Evolutionary conservation across 2,888 invertebrate species (phyloP).

Genomic region (Lordiphosa fenestrarum): DNA sequence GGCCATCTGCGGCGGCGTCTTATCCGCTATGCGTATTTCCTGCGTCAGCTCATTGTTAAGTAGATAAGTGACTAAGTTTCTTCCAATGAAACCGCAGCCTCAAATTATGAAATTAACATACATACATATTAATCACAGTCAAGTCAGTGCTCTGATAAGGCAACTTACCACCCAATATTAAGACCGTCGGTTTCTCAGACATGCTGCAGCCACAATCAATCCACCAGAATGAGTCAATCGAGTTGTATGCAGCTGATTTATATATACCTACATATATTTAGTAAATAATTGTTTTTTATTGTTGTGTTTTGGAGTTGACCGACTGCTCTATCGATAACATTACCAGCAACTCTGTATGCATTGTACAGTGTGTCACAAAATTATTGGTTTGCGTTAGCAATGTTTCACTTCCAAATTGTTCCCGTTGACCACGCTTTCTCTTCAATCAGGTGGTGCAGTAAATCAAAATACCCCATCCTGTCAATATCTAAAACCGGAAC

Average conservation of each 20-base stretch:
- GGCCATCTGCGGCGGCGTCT: conserved; percentile 95
- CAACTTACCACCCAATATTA: conserved; percentile 79
- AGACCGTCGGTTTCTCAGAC: conserved; percentile 78
- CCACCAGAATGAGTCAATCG: conserved; percentile 33
- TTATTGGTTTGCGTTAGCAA: no score
- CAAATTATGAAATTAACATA: conserved; percentile 30
- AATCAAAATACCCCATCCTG: no score
- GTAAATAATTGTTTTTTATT: no score
- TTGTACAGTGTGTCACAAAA: no score
- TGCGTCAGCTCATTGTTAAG: conserved; percentile 88
- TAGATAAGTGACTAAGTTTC: conserved; percentile 91
- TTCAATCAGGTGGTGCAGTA: no score
- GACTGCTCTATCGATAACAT: no score
- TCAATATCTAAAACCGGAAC: no score
- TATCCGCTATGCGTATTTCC: conserved; percentile 91
- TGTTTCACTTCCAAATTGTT: no score
- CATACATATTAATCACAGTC: conserved; percentile 21
- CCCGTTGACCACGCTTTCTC: no score
- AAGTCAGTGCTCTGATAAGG: conserved; percentile 17
- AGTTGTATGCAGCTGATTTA: conserved; percentile 3
- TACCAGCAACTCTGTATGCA: no score
- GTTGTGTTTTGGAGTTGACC: no score
- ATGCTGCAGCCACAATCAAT: conserved; percentile 47
- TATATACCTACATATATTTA: no score
- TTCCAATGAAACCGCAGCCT: conserved; percentile 97